phyloP scores from a whole-genome alignment of 2,888 invertebrate species.

The Spialia ferax region DNA sequence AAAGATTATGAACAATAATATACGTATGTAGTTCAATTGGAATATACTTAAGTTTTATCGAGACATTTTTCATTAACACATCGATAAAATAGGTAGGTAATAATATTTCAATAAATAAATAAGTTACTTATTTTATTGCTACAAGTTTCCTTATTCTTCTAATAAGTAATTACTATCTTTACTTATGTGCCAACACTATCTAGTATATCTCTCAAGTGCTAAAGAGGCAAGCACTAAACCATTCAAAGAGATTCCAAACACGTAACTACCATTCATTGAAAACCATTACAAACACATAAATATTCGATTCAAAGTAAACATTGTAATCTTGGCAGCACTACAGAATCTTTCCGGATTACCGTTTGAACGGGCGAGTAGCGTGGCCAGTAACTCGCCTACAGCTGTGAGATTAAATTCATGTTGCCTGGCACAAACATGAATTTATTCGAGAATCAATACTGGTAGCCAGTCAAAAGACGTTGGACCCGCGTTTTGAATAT shows the following conservation, averaged over 20 bases:
- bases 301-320: slow-evolving; percentile 33
- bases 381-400: slow-evolving; percentile 45
- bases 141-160: not conserved
- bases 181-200: not conserved
- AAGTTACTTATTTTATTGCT: no score
- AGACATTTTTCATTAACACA: no score
- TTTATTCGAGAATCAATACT: slow-evolving; percentile 61
- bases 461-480: slow-evolving; percentile 56
- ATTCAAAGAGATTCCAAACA: slow-evolving; percentile 28
- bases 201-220: not conserved
- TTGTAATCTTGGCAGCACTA: slow-evolving; percentile 32
- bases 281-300: slow-evolving; percentile 35
- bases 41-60: no score
- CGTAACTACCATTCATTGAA: slow-evolving; percentile 24
- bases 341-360: slow-evolving; percentile 35
- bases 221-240: slow-evolving; percentile 2
- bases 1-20: no score
- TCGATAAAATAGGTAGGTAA: no score
- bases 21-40: no score
- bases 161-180: not conserved
- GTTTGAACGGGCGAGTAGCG: slow-evolving; percentile 41
- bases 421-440: slow-evolving; percentile 57
- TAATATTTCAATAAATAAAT: no score
- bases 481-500: not conserved
- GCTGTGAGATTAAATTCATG: slow-evolving; percentile 53